These are phyloP conservation scores for Mirza zaza DNA, from an alignment of 2,113 vertebrate genomes.

Conservation along the genomic window DNA sequence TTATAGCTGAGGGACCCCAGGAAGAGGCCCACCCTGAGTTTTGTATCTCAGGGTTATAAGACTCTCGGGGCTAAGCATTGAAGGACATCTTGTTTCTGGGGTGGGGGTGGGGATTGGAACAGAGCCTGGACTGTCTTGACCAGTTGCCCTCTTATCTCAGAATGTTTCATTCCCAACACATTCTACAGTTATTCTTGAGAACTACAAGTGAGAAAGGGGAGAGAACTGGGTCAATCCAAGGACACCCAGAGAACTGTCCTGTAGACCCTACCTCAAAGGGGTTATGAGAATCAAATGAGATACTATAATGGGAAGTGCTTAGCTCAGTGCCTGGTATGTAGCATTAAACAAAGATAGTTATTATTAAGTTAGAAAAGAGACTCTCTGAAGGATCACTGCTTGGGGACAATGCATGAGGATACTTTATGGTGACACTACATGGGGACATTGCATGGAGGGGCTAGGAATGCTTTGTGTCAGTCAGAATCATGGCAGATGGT, in stretches of 20 bases:
- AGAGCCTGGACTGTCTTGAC: not conserved
- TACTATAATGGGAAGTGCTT: not conserved
- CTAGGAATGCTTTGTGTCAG: not conserved
- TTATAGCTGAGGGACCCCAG: too few relatives aligned
- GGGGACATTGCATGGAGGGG: not conserved
- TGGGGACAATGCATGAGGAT: not conserved
- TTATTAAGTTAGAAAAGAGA: not conserved
- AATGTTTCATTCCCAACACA: not conserved
- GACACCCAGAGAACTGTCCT: not conserved
- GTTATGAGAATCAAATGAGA: not conserved
- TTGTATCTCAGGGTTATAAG: not conserved
- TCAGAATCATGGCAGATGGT: not conserved
- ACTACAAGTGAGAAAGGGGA: not conserved
- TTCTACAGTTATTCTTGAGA: not conserved
- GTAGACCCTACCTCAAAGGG: not conserved
- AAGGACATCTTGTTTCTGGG: not conserved
- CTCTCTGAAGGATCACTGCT: not conserved
- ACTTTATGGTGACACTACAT: not conserved
- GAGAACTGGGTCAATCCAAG: not conserved
- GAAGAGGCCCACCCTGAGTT: not conserved
- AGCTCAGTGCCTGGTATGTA: not conserved
- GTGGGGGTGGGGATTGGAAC: not conserved
- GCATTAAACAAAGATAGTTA: not conserved
- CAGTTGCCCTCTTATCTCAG: not conserved
- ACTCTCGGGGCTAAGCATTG: not conserved